Percentiles rank a stretch among this genome's conserved stretches.
Evolutionary conservation across 2,797 vertebrate species (phyloP).

Genomic region (Triplophysa yarkandensis): DNA sequence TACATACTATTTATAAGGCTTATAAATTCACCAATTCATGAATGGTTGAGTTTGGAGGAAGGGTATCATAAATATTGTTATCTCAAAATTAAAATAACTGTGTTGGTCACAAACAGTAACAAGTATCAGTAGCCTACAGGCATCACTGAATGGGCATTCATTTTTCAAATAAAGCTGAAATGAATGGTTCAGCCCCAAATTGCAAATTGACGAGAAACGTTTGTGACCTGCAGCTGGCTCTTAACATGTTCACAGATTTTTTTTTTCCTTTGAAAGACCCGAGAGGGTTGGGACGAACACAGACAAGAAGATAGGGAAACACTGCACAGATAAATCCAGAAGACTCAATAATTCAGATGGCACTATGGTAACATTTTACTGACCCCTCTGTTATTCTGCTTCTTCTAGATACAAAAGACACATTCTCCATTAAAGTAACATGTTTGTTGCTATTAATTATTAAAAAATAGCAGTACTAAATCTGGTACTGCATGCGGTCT

Average conservation of each 20-base stretch:
- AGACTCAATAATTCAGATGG: conserved; percentile 36
- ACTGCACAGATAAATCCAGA: conserved; percentile 6
- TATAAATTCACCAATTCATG: too few species aligned
- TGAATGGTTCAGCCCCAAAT: conserved; percentile 15
- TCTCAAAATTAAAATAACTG: background rate
- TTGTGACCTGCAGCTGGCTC: conserved; percentile 28
- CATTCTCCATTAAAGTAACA: conserved; percentile 1
- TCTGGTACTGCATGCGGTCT: conserved; percentile 4
- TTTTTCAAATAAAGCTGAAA: conserved; percentile 27
- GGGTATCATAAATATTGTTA: background rate
- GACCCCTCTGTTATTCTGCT: conserved; percentile 22
- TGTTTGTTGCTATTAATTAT: conserved; percentile 29
- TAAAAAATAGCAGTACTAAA: conserved; percentile 13
- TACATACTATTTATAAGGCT: too few species aligned
- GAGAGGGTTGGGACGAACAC: conserved; percentile 17
- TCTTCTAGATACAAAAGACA: conserved; percentile 15
- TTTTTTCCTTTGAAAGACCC: conserved; percentile 16
- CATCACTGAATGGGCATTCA: conserved; percentile 11
- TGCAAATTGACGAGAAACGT: conserved; percentile 30
- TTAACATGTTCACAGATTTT: conserved; percentile 14
- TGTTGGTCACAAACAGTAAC: conserved; percentile 12
- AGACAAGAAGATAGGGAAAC: conserved; percentile 7
- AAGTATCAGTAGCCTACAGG: background rate
- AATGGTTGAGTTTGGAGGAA: background rate
- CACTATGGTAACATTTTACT: conserved; percentile 19